Conservation (phyloP, 2,888 invertebrate genomes). For the Itoplectis maculator region DNA sequence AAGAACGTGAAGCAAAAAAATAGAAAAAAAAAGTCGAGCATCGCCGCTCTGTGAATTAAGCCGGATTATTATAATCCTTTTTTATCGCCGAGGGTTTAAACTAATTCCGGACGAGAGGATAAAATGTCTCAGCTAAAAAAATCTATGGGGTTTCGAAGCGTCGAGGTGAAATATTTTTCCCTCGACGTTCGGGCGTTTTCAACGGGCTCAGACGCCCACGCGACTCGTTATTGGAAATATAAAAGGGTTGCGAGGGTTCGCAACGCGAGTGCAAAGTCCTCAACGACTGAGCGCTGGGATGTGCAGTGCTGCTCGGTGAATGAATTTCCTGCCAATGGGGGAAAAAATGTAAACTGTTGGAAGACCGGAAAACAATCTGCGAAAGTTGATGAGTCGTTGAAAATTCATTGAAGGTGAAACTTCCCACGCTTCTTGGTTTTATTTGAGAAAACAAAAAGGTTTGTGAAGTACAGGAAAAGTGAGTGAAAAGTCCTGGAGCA, state of each 20-base stretch:
- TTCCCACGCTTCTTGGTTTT: too few relatives aligned
- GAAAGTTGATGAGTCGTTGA: too few relatives aligned
- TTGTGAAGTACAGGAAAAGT: background rate
- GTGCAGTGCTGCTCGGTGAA: background rate
- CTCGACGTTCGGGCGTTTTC: too few relatives aligned
- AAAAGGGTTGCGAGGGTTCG: too few relatives aligned
- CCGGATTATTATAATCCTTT: slow-evolving; percentile 1
- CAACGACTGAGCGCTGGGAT: background rate
- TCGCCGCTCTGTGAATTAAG: background rate
- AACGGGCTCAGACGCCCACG: too few relatives aligned
- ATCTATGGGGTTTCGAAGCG: background rate
- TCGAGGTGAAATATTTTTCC: too few relatives aligned
- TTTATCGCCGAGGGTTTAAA: background rate
- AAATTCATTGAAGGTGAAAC: too few relatives aligned
- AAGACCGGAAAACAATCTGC: background rate
- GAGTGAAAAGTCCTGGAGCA: background rate
- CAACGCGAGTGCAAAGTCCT: too few relatives aligned
- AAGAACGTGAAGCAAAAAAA: background rate
- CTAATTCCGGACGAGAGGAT: background rate
- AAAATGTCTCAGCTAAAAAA: background rate
- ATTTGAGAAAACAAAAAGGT: too few relatives aligned
- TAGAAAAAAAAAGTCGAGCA: slow-evolving; percentile 8
- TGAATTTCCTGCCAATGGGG: too few relatives aligned
- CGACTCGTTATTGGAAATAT: too few relatives aligned
- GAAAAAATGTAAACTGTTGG: too few relatives aligned